A percentile compares a stretch with the other conserved stretches of the same genome.
Evolutionary conservation across 2,797 vertebrate genomes (phyloP).

Genomic region (Adelosebastes latens): DNA sequence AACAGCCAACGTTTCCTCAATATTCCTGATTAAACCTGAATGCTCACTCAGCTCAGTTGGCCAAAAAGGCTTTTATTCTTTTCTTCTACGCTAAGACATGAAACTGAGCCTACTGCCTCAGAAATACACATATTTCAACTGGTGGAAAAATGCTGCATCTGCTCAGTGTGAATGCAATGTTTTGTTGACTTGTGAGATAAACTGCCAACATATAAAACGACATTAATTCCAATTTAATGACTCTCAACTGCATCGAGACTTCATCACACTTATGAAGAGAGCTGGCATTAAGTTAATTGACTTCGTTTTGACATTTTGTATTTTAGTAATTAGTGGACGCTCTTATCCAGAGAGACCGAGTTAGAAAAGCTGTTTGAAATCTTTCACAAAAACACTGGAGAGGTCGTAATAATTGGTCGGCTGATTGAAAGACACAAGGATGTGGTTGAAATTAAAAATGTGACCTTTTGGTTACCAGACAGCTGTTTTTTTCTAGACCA

Average conservation of each 20-base stretch:
- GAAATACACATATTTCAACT: conserved; percentile 40
- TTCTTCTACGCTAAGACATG: conserved; percentile 60
- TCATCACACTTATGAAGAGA: conserved; percentile 43
- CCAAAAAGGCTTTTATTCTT: conserved; percentile 82
- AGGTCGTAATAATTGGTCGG: background rate
- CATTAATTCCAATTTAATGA: conserved; percentile 50
- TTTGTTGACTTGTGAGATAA: conserved; percentile 10
- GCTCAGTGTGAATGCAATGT: background rate
- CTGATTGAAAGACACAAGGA: conserved; percentile 33
- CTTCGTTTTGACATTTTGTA: conserved; percentile 46
- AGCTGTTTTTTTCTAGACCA: background rate
- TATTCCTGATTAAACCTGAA: conserved; percentile 83
- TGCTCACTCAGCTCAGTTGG: conserved; percentile 53
- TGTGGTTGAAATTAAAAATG: background rate
- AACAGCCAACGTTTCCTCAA: conserved; percentile 74
- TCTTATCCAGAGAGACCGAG: conserved; percentile 12
- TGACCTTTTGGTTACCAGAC: background rate
- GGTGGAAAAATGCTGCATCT: background rate
- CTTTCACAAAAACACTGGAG: conserved; percentile 10
- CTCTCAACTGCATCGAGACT: conserved; percentile 21
- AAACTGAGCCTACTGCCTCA: conserved; percentile 54
- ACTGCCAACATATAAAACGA: conserved; percentile 34
- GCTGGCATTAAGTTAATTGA: conserved; percentile 46
- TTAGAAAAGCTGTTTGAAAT: conserved; percentile 12
- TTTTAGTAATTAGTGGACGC: conserved; percentile 30